Evolutionary conservation across 1,140 invertebrate species (phyloP).

Genomic region (Drosophila chauvacae): DNA sequence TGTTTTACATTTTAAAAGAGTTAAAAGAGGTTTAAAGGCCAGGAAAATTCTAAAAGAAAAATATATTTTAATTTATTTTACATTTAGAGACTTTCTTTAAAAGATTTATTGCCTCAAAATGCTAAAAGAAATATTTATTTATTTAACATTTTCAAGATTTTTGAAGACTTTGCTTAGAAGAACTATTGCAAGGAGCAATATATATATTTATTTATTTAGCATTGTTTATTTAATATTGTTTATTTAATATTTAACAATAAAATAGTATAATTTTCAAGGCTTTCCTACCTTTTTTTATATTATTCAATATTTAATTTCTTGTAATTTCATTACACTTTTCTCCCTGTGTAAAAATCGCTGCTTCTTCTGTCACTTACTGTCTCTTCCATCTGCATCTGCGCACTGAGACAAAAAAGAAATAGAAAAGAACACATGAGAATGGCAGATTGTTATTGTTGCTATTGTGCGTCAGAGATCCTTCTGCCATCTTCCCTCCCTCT

Average conservation of each 20-base stretch:
- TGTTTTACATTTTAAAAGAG: not conserved
- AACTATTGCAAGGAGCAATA: not conserved
- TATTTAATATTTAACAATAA: too few relatives aligned
- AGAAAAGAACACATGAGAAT: conserved; percentile 13
- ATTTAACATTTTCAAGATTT: not conserved
- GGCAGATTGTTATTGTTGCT: conserved; percentile 36
- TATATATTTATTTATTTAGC: too few relatives aligned
- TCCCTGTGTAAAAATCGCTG: conserved; percentile 11
- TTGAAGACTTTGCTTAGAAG: too few relatives aligned
- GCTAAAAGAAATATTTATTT: not conserved
- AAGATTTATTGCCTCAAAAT: not conserved
- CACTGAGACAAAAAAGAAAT: not conserved
- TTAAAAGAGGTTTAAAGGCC: not conserved
- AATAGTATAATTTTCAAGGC: not conserved
- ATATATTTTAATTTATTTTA: not conserved
- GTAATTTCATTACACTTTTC: conserved; percentile 23
- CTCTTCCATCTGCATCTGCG: conserved; percentile 44
- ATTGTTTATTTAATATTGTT: too few relatives aligned
- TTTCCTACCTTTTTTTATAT: not conserved
- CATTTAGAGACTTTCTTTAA: not conserved
- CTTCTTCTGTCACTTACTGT: conserved; percentile 42
- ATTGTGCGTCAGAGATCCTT: conserved; percentile 52
- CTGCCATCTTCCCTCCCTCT: conserved; percentile 19
- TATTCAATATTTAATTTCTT: not conserved
- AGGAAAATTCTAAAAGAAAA: not conserved